phyloP scores from a whole-genome alignment of 2,888 invertebrate genomes.

The Leptopilina drosophilae region DNA sequence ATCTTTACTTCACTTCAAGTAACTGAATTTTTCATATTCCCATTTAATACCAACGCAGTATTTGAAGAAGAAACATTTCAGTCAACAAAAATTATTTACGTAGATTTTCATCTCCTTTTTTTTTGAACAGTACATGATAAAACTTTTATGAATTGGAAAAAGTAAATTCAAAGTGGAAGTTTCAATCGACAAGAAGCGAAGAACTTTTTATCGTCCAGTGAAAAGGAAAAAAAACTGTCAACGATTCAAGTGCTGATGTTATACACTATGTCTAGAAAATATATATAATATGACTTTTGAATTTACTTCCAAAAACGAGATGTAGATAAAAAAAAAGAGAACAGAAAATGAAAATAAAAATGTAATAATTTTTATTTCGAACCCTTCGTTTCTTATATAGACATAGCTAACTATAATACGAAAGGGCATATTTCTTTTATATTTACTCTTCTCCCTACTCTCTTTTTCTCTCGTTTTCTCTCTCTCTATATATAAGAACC shows the following conservation, averaged over 20 bases:
- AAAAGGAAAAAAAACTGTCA: slow-evolving; percentile 4
- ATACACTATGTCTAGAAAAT: background rate
- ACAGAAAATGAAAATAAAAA: background rate
- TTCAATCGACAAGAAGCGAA: slow-evolving; percentile 36
- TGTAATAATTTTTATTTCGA: background rate
- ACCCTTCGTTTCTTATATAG: background rate
- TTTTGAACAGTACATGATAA: slow-evolving; percentile 17
- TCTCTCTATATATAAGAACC: background rate
- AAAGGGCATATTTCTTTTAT: slow-evolving; percentile 15
- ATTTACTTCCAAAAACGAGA: background rate
- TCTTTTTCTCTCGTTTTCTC: background rate
- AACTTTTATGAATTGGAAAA: slow-evolving; percentile 39
- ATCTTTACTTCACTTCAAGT: too few species aligned
- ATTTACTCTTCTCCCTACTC: slow-evolving; percentile 12
- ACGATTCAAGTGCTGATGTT: slow-evolving; percentile 16
- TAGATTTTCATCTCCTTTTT: slow-evolving; percentile 10
- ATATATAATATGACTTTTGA: slow-evolving; percentile 9
- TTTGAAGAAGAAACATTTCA: background rate
- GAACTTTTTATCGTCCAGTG: slow-evolving; percentile 32
- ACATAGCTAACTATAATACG: background rate
- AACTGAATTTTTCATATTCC: too few species aligned
- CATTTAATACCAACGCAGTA: too few species aligned
- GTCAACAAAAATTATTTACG: slow-evolving; percentile 29
- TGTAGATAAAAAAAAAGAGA: background rate
- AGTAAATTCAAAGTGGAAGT: slow-evolving; percentile 26